Base-by-base conservation (phyloP, 2,888 invertebrate genomes). In the Macrosoma leucophasiata region DNA sequence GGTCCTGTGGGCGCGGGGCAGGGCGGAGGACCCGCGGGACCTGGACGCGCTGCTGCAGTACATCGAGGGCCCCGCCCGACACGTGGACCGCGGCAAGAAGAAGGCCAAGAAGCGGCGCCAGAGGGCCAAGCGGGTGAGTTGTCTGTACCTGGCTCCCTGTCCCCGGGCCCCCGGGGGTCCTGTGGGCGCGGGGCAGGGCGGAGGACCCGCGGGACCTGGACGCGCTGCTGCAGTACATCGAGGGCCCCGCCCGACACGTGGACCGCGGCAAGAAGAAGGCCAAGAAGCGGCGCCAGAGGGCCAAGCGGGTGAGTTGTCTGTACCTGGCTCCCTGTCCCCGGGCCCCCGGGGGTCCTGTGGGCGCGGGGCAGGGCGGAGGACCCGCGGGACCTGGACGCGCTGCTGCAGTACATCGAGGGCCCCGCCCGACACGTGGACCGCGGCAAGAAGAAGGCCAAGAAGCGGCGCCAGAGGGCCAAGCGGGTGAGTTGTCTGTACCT, bases 51-150 rank as follows among this genome's bases (percentile, higher is more conserved):
- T 92, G 11, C 67, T 92, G 21, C 87, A 90, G 53, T 92, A 89
- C 59, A 92, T 93, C 28, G 92, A 93, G 64, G 92, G 92, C 0
- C 89, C 87, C 3, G 74, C 84, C 1, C 65, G 87, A 3, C 86
- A 85, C 43, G 71, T 78, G 0, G 87, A 88, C 62, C 77, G 88
- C 26, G 87, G 86, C 23, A 92, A 93, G 72, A 93, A 94, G 62
- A 88, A 90, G 1, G 93, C 93, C n/a, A 94, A 94, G 70, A 91
- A 94, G 55, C 91, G 91, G 20, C 77, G 94, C 1, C 94, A 94
- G 71, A 90, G 91, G 54, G 89, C 91, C 42, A 90, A 90, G 60
- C 90, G 90, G 87, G 92, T 92, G 24, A 19, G 50, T 14, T n/a
- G n/a, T n/a, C n/a, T n/a, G n/a, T n/a, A n/a, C n/a, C n/a, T n/a